phyloP scores from a whole-genome alignment of 2,888 invertebrate species.

The Pammene aurita region DNA sequence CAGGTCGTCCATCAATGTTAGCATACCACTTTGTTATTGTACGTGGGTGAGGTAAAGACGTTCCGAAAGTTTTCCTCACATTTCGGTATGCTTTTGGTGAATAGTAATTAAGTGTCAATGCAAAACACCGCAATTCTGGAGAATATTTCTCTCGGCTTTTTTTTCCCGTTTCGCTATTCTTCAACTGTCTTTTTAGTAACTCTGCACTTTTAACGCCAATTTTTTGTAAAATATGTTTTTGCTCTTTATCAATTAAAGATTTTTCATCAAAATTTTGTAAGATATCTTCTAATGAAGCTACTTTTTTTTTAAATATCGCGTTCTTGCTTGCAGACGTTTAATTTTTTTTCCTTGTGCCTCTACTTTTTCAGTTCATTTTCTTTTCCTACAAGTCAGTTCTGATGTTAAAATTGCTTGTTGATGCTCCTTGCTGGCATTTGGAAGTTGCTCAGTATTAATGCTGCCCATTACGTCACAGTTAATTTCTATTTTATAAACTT shows the following conservation, averaged over 20 bases:
- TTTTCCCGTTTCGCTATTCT: constrained; percentile 2
- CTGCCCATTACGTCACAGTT: too few relatives aligned
- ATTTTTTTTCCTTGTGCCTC: constrained; percentile 7
- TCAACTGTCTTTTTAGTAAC: constrained; percentile 5
- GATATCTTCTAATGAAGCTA: constrained; percentile 4
- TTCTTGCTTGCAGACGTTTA: constrained; percentile 13
- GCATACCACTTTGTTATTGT: constrained; percentile 19
- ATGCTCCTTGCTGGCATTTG: constrained; percentile 9
- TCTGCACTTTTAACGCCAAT: constrained; percentile 6
- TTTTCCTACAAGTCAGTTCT: constrained; percentile 9
- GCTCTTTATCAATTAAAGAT: constrained; percentile 3
- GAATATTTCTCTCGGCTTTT: constrained; percentile 13
- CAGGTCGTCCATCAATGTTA: not conserved
- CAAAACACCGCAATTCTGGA: constrained; percentile 26
- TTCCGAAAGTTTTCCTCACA: constrained; percentile 36
- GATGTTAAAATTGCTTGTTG: constrained; percentile 5
- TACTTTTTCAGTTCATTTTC: constrained; percentile 15
- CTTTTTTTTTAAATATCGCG: constrained; percentile 13
- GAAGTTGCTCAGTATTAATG: too few relatives aligned
- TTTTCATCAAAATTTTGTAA: not conserved
- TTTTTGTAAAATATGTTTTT: constrained; percentile 2
- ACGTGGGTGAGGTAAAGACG: constrained; percentile 27
- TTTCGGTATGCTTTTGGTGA: constrained; percentile 24
- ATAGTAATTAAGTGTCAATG: constrained; percentile 30
- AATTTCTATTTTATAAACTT: too few relatives aligned